phyloP scores from a whole-genome alignment of 2,797 vertebrate species.

The Liasis olivaceus region DNA sequence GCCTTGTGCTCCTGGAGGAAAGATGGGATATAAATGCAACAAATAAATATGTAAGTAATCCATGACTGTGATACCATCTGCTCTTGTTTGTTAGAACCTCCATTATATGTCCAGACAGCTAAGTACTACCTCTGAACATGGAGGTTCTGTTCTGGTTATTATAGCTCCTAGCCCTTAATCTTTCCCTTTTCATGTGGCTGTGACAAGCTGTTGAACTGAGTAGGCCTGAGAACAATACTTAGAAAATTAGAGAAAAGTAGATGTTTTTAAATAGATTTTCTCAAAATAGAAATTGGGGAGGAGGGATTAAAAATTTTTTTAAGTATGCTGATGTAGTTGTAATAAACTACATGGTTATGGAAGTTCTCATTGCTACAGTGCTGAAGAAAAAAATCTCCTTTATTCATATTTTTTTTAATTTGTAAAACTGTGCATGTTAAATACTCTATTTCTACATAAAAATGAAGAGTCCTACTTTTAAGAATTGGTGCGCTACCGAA shows the following conservation, averaged over 20 bases:
- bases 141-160: neutral
- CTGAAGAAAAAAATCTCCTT: constrained; percentile 65
- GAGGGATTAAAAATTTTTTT: constrained; percentile 10
- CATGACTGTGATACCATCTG: neutral
- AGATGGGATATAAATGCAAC: neutral
- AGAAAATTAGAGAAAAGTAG: constrained; percentile 12
- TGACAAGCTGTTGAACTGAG: neutral
- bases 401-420: constrained; percentile 68
- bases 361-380: constrained; percentile 53
- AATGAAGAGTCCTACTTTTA: constrained; percentile 48
- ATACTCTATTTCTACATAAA: constrained; percentile 53
- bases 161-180: neutral
- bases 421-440: constrained; percentile 61
- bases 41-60: neutral
- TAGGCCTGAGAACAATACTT: neutral
- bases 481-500: constrained; percentile 29
- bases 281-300: constrained; percentile 29
- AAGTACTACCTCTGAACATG: neutral
- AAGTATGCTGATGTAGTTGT: constrained; percentile 66
- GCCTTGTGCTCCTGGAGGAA: neutral
- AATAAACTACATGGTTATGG: constrained; percentile 54
- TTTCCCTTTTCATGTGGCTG: neutral
- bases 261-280: constrained; percentile 1
- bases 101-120: neutral
- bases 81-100: neutral